Base-by-base conservation (phyloP, 2,113 vertebrate species). In the Mohoua ochrocephala region DNA sequence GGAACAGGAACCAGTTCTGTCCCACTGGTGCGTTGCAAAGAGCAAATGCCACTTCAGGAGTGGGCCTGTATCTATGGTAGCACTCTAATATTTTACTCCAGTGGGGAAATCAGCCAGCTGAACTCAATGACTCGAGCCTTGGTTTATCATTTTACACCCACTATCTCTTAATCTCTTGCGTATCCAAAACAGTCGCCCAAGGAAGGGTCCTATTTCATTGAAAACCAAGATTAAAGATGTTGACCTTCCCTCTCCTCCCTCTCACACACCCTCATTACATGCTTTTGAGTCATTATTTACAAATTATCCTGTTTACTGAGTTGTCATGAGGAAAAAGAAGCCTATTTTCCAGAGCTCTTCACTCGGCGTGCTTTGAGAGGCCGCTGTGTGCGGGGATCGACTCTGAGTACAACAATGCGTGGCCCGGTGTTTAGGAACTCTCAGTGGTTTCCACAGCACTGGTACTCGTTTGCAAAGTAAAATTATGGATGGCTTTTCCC, bases 281-380 rank as follows among this genome's bases (percentile, higher is more conserved):
- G 15, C 68, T 79, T 80, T 89, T 98, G 97, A 98, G 95, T 98
- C 97, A 98, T 91, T 91, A 83, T 97, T 97, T 96, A 89, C 95
- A 96, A 97, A 97, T 87, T 75, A 76, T 42, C 76, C 88, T 94
- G 91, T 95, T 94, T 95, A 95, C 73, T 59, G 69, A 10, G 65
- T 80, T 89, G 91, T 82, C 65, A 84, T 9, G 24, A 89, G 91
- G 74, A 16, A 68, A 60, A 59, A 57, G 33, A 49, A 47, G 14
- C 33, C 73, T 93, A 24, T 73, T 76, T 71, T 77, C 74, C 77
- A 70, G 59, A 30, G 41, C 57, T 60, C 70, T 82, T 63, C 41
- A 9, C 49, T 65, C 17, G 3, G 21, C 73, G 50, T 73, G 65
- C 81, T 89, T 91, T 45, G 65, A 37, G 26, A 56, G 22, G 16